Percentiles rank a stretch among this genome's conserved stretches.
Evolutionary conservation across 2,113 vertebrate genomes (phyloP).

Genomic region (Ameiurus melas): DNA sequence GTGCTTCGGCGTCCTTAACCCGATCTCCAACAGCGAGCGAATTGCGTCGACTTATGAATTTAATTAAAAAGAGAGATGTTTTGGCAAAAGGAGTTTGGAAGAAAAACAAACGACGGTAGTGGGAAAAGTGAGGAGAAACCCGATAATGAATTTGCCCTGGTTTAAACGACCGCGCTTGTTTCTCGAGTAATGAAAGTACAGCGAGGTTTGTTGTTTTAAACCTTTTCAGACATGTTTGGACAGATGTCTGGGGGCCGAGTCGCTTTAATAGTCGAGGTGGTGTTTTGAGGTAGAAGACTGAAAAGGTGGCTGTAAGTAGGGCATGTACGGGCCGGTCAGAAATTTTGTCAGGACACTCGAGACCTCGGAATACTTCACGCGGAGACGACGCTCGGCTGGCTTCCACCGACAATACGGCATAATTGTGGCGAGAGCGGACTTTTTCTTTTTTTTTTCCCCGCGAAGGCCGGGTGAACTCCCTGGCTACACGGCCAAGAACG

Average conservation of each 20-base stretch:
- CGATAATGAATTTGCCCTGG: slow-evolving; percentile 51
- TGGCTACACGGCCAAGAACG: too few relatives aligned
- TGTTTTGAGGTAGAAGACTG: slow-evolving; percentile 26
- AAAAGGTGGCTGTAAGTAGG: slow-evolving; percentile 19
- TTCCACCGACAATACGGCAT: neutral
- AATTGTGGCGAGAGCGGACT: neutral
- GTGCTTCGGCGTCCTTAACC: slow-evolving; percentile 5
- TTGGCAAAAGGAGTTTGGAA: slow-evolving; percentile 43
- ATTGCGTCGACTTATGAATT: slow-evolving; percentile 43
- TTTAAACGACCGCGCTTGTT: slow-evolving; percentile 47
- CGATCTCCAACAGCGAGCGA: slow-evolving; percentile 27
- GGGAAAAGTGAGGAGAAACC: slow-evolving; percentile 46
- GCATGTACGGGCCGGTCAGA: neutral
- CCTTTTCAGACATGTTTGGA: slow-evolving; percentile 58
- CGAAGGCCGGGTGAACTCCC: neutral
- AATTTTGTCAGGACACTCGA: neutral
- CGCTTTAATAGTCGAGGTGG: slow-evolving; percentile 8
- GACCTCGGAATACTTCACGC: neutral
- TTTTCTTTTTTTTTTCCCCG: too few relatives aligned
- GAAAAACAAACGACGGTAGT: slow-evolving; percentile 40
- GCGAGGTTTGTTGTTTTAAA: slow-evolving; percentile 53
- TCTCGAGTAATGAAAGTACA: slow-evolving; percentile 48
- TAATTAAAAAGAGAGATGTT: slow-evolving; percentile 49
- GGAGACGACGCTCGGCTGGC: neutral
- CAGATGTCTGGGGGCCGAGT: slow-evolving; percentile 53